Evolutionary conservation across 30 jellyfish, hydroid and myxozoan genomes (phyloP).

Genomic region (Morbakka virulenta): DNA sequence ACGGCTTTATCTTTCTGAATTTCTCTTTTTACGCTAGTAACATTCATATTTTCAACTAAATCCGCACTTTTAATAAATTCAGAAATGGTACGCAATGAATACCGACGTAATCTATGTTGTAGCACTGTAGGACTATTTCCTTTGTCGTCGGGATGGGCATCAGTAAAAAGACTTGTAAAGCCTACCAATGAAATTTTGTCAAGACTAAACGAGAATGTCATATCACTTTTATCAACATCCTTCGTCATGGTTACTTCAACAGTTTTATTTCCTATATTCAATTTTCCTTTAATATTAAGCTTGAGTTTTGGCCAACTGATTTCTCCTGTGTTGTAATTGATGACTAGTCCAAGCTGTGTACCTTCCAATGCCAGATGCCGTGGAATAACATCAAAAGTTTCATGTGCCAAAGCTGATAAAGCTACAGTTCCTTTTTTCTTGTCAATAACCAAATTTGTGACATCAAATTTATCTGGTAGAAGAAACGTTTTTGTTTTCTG

Average conservation of each 20-base stretch:
- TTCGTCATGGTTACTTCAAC: slow-evolving; percentile 35
- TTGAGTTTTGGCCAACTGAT: slow-evolving; percentile 51
- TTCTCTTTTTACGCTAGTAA: slow-evolving; percentile 15
- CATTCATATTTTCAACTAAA: too few relatives aligned
- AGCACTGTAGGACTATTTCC: too few relatives aligned
- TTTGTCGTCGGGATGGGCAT: too few relatives aligned
- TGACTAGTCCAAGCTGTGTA: slow-evolving; percentile 9
- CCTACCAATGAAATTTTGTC: slow-evolving; percentile 34
- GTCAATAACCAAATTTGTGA: slow-evolving; percentile 32
- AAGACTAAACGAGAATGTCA: slow-evolving; percentile 39
- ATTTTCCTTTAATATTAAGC: slow-evolving; percentile 13
- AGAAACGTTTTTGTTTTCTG: slow-evolving; percentile 55
- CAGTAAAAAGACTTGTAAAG: slow-evolving; percentile 6
- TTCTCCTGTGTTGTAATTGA: slow-evolving; percentile 53
- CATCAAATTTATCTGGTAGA: slow-evolving; percentile 57
- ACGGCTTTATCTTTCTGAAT: slow-evolving; percentile 22
- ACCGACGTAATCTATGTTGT: too few relatives aligned
- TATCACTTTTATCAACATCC: slow-evolving; percentile 26
- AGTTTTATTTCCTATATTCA: slow-evolving; percentile 29
- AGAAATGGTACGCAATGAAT: too few relatives aligned
- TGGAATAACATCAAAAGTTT: slow-evolving; percentile 51
- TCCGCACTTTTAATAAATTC: too few relatives aligned
- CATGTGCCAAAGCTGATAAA: slow-evolving; percentile 35
- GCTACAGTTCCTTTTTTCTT: slow-evolving; percentile 37
- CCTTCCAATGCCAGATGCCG: slow-evolving; percentile 55